A percentile compares a stretch with the other conserved stretches of the same genome.
Conservation (phyloP, 2,113 vertebrate genomes). For the Stictonetta naevosa region DNA sequence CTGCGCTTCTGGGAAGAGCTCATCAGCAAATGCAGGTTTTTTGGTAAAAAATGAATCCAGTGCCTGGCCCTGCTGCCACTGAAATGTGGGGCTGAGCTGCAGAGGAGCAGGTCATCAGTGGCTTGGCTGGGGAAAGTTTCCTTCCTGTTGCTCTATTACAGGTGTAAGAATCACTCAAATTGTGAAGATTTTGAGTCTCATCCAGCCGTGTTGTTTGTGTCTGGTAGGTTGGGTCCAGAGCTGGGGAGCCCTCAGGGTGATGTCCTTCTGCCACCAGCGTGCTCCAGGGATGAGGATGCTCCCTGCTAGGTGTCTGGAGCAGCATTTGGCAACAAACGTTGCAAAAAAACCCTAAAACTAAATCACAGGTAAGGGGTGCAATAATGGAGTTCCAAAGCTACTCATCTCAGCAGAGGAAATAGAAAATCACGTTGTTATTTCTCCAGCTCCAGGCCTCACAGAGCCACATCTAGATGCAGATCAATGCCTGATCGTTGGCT, state of each 20-base stretch:
- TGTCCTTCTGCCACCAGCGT: background rate
- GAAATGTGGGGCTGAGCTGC: background rate
- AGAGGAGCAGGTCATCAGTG: background rate
- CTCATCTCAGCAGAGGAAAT: background rate
- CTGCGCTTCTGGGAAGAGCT: background rate
- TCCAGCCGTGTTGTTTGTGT: background rate
- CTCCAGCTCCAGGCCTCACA: background rate
- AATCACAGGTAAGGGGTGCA: background rate
- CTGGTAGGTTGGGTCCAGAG: background rate
- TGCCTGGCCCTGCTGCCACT: background rate
- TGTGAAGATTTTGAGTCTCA: background rate
- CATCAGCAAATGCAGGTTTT: background rate
- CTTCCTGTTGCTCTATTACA: accelerated
- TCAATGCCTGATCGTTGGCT: background rate
- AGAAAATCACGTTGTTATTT: background rate
- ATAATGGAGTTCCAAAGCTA: background rate
- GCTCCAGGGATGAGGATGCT: background rate
- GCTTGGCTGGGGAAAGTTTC: background rate
- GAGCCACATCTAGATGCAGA: background rate
- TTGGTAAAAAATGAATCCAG: background rate
- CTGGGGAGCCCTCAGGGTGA: background rate
- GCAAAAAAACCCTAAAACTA: background rate
- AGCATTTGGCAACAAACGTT: background rate
- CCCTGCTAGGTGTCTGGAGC: background rate
- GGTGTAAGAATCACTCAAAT: background rate